Evolutionary conservation across 53 echinoderm and acorn worm species (phyloP), one percentile per base, ranked within the genome.

Genomic region (Echinarachnius parma): DNA sequence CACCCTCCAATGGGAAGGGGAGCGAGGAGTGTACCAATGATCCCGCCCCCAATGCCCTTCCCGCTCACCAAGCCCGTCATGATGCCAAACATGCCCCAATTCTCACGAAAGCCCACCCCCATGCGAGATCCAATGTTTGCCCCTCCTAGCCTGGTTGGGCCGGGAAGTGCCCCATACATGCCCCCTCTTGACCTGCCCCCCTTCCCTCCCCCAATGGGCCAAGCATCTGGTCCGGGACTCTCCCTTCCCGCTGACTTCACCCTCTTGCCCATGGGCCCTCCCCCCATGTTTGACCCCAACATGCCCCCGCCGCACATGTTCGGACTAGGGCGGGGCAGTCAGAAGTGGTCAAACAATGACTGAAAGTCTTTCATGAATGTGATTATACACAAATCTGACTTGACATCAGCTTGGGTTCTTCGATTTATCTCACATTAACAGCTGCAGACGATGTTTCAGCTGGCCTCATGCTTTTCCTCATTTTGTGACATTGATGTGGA

Each of bases 311-410:
- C 53, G 32, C 32, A 34, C 7, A 18, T 56, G 20, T 72, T 56
- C 39, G 74, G 74, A 24, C 34, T 72, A 56, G 74, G 74, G 15
- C 20, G 74, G 1, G 74, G 74, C 31, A 55, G 53, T 20, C 70
- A 72, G 16, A 32, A 39, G 28, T 72, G 74, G 74, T 72, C 74
- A 9, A 9, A 56, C 57, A 72, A 72, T 57, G 74, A 72, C n/a
- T 72, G n/a, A n/a, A n/a, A n/a, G n/a, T n/a, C n/a, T n/a, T n/a
- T n/a, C n/a, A n/a, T n/a, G n/a, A n/a, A n/a, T n/a, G n/a, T n/a
- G n/a, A n/a, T n/a, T n/a, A n/a, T n/a, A n/a, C n/a, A n/a, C n/a
- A n/a, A n/a, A n/a, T n/a, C n/a, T n/a, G n/a, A n/a, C n/a, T n/a
- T n/a, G n/a, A n/a, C n/a, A n/a, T n/a, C n/a, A n/a, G n/a, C n/a